Conservation (phyloP, 2,113 vertebrate species). For the Vulpes vulpes region DNA sequence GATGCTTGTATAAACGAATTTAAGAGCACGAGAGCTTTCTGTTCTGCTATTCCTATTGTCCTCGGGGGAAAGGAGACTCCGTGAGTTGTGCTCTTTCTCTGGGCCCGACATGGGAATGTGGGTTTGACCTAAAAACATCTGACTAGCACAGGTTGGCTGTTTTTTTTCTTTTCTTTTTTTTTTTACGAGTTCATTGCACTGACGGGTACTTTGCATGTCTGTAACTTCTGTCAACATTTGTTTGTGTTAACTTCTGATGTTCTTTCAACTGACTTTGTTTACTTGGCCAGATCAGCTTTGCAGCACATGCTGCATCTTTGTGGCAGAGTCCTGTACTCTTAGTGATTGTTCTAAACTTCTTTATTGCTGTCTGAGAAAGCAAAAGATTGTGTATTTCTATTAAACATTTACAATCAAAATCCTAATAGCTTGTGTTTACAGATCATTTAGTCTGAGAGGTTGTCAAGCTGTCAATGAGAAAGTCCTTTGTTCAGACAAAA, state of each 20-base stretch:
- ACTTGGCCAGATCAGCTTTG: slow-evolving; percentile 53
- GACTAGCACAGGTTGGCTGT: slow-evolving; percentile 73
- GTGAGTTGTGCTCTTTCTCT: neutral
- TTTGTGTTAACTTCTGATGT: slow-evolving; percentile 59
- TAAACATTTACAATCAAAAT: slow-evolving; percentile 87
- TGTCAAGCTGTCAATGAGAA: neutral
- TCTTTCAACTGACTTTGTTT: slow-evolving; percentile 54
- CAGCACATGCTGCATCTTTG: slow-evolving; percentile 55
- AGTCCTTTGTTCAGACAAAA: slow-evolving; percentile 46
- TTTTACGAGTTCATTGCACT: slow-evolving; percentile 67
- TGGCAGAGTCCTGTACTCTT: slow-evolving; percentile 81
- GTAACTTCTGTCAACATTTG: slow-evolving; percentile 54
- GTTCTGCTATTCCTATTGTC: neutral
- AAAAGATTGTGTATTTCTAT: slow-evolving; percentile 88
- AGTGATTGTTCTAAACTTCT: slow-evolving; percentile 77
- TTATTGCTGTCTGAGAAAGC: slow-evolving; percentile 81
- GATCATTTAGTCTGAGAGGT: slow-evolving; percentile 31
- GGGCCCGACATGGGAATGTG: neutral
- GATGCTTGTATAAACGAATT: neutral
- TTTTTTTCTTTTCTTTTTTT: neutral
- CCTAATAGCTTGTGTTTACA: slow-evolving; percentile 46
- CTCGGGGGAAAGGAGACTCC: neutral
- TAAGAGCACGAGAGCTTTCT: neutral
- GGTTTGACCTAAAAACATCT: slow-evolving; percentile 54
- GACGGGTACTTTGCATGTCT: slow-evolving; percentile 75